phyloP scores from a whole-genome alignment of 2,888 invertebrate species.

The Hirtodrosophila alboralis region DNA sequence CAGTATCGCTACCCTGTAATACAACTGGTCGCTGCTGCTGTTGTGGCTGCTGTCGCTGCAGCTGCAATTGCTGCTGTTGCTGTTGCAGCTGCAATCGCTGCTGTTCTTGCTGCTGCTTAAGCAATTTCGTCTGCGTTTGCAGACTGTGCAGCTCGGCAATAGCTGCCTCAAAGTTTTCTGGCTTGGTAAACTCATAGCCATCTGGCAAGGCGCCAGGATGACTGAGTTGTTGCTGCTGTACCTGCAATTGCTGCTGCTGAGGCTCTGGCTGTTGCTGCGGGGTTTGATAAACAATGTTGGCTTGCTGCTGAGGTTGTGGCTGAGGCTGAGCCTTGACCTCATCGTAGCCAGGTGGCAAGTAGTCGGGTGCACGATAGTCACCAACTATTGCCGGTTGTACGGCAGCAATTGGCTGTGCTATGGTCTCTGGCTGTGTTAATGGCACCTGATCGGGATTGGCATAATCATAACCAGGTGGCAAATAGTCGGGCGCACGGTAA shows the following conservation, averaged over 20 bases:
- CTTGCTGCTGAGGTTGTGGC: slow-evolving; percentile 18
- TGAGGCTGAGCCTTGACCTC: slow-evolving; percentile 14
- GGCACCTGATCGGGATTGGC: slow-evolving; percentile 23
- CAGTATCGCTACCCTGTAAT: slow-evolving; percentile 25
- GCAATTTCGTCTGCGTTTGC: slow-evolving; percentile 65
- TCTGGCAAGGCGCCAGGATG: slow-evolving; percentile 57
- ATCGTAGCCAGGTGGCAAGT: slow-evolving; percentile 66
- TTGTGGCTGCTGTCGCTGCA: slow-evolving; percentile 23
- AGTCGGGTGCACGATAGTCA: slow-evolving; percentile 55
- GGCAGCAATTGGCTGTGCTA: slow-evolving; percentile 8
- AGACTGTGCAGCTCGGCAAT: slow-evolving; percentile 76
- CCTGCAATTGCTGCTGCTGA: slow-evolving; percentile 13
- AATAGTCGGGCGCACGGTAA: slow-evolving; percentile 53
- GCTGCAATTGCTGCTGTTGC: slow-evolving; percentile 25
- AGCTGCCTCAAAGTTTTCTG: slow-evolving; percentile 70
- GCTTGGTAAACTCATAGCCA: slow-evolving; percentile 75
- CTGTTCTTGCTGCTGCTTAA: slow-evolving; percentile 62
- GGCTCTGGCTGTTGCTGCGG: slow-evolving; percentile 24
- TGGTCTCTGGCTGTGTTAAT: background rate
- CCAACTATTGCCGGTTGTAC: slow-evolving; percentile 27
- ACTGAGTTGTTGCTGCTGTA: slow-evolving; percentile 14
- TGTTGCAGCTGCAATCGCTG: slow-evolving; percentile 43
- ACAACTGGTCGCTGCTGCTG: slow-evolving; percentile 16
- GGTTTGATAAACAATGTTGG: slow-evolving; percentile 5
- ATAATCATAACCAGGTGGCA: slow-evolving; percentile 62